Evolutionary conservation across 2,797 vertebrate species (phyloP), one percentile per base, ranked within the genome.

Genomic region (Thunnus albacares): DNA sequence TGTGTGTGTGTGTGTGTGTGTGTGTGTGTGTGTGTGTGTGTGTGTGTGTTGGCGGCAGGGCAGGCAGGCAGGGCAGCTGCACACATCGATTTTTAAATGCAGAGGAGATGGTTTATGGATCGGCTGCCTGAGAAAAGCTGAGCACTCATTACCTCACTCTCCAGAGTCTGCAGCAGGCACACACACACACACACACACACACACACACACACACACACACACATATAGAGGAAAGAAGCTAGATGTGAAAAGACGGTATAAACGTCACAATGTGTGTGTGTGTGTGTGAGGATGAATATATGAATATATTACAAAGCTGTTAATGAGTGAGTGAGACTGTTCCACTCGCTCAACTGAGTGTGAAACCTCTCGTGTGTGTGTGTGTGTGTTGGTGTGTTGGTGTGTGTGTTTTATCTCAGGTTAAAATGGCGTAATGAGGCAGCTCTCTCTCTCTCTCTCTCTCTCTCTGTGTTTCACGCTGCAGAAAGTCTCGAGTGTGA

Each of bases 51-150:
- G 2, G 51, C 30, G 17, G 74, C 64, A 47, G 71, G 15, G 67
- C 55, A 43, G 70, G 77, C 38, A 30, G 73, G 71, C 75, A 63
- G 75, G 64, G 84, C 88, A 89, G 91, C 91, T 93, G 88, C 86
- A 79, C 0, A 49, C 74, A 95, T 95, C 69, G 94, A 94, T 95
- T 95, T 95, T 95, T 95, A 94, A 95, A 95, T 94, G 94, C 90
- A 94, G 90, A 84, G 92, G 90, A 94, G 93, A 95, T 93, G 91
- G 83, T 7, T 84, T 93, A 93, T 94, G 55, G 93, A 94, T 94
- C 75, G 67, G 22, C 81, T 89, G 90, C 78, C 87, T 83, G 84
- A 84, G 87, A 78, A 83, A 87, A 90, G 92, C 91, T 82, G 87
- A 89, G 86, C 76, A 66, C 87, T 91, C 92, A 92, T 94, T 94